These are phyloP conservation scores for Diachrysia chrysitis DNA, from an alignment of 2,888 invertebrate genomes.

Conservation along the genomic window DNA sequence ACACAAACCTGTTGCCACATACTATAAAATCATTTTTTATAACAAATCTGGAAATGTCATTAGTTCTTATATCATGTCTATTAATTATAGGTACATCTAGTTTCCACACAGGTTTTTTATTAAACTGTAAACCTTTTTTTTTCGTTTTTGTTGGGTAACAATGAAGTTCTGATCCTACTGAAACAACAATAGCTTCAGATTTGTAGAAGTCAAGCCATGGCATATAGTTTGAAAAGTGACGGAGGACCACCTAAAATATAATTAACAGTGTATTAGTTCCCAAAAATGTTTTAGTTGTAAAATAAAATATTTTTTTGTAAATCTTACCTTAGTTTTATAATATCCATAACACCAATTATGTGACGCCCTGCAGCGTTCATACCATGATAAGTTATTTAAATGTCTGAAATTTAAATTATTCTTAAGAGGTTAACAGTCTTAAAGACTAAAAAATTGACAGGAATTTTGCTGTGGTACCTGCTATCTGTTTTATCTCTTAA, in stretches of 20 bases:
- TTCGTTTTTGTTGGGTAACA: conserved; percentile 71
- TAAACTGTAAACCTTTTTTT: conserved; percentile 66
- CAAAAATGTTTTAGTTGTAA: not conserved
- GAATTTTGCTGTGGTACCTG: conserved; percentile 48
- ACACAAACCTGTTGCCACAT: conserved; percentile 83
- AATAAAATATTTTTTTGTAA: not conserved
- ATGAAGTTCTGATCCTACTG: conserved; percentile 74
- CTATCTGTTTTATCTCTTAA: conserved; percentile 58
- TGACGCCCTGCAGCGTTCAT: conserved; percentile 76
- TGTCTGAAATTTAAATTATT: conserved; percentile 23
- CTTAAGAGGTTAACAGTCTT: not conserved
- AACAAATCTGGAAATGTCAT: conserved; percentile 84
- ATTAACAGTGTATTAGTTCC: not conserved
- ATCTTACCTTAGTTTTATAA: conserved; percentile 66
- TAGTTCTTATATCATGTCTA: conserved; percentile 79
- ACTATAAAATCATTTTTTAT: conserved; percentile 72
- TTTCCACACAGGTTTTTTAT: conserved; percentile 69
- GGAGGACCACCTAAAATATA: conserved; percentile 71
- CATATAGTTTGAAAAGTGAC: conserved; percentile 78
- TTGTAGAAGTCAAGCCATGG: conserved; percentile 78
- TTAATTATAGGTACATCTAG: conserved; percentile 73
- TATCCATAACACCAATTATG: conserved; percentile 80
- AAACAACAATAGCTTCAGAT: conserved; percentile 70
- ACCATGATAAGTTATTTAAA: conserved; percentile 60
- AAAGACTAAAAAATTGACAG: not conserved